Evolutionary conservation across 2,113 vertebrate species (phyloP), one percentile per base, ranked within the genome.

Genomic region (Hypomesus transpacificus): DNA sequence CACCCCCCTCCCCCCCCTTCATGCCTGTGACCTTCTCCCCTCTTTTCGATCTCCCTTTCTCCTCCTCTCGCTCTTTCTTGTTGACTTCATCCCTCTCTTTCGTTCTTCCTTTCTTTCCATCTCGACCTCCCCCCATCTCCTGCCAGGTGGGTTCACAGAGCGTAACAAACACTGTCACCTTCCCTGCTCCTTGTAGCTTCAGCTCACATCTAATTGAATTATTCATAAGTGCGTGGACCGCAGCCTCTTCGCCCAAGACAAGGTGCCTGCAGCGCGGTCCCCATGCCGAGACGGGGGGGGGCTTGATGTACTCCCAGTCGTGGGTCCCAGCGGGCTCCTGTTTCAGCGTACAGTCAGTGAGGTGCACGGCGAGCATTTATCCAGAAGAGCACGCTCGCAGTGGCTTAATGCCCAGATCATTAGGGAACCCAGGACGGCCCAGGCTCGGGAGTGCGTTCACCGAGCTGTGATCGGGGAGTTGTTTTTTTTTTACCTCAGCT

Each of bases 181-280:
- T 73, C 75, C 56, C 67, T 71, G 80, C 77, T 81, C 60, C 83
- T 84, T 79, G 80, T 71, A 77, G 82, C 78, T 76, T 73, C 59
- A 69, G 65, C 78, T 80, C 70, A 75, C 75, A 75, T 82, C 75
- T 84, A 82, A 86, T 86, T 76, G 51, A 80, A 86, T 86, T 84
- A 82, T 73, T 82, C 66, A 71, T 69, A 58, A 59, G 65, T 53
- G 50, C 34, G 46, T 20, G 54, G 65, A 58, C 59, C 13, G 62
- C 26, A 73, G 69, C 72, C 13, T 74, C 76, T 58, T 79, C 70
- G 70, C 75, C 75, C 70, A 62, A 69, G 74, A 67, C 73, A 72
- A 74, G 69, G 69, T 71, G 72, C 74, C 78, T 70, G 17, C 17
- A 75, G 70, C 79, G 62, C 65, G 59, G 68, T 68, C 56, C 53